These are phyloP conservation scores for Pongo pygmaeus DNA, from an alignment of 2,113 vertebrate species.

Conservation along the genomic window DNA sequence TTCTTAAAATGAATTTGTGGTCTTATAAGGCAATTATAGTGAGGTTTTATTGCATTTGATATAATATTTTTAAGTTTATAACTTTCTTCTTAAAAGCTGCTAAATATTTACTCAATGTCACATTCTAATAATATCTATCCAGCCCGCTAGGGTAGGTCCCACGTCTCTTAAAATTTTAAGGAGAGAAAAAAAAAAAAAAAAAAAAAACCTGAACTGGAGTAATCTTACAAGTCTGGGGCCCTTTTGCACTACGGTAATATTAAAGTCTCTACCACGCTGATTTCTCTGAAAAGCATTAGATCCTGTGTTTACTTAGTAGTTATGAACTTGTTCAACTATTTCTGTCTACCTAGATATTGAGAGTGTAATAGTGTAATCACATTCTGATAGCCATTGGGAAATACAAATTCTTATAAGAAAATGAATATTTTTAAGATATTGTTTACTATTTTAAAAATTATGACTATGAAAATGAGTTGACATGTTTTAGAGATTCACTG, in stretches of 20 bases:
- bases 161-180: slow-evolving; percentile 8
- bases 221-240: background rate
- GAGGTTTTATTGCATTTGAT: background rate
- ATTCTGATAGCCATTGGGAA: background rate
- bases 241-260: background rate
- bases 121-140: background rate
- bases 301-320: background rate
- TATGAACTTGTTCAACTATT: background rate
- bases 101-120: slow-evolving; percentile 21
- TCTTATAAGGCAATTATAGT: background rate
- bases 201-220: background rate
- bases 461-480: background rate
- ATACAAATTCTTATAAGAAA: background rate
- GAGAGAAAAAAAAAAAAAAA: background rate
- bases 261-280: background rate
- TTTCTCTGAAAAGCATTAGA: background rate
- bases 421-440: background rate
- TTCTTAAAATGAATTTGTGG: background rate
- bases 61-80: background rate
- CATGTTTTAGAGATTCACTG: background rate
- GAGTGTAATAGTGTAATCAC: background rate
- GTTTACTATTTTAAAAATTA: background rate
- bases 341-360: background rate
- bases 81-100: slow-evolving; percentile 9
- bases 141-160: background rate